These are phyloP conservation scores for Eupithecia vulgata DNA, from an alignment of 2,888 invertebrate genomes.

Conservation along the genomic window DNA sequence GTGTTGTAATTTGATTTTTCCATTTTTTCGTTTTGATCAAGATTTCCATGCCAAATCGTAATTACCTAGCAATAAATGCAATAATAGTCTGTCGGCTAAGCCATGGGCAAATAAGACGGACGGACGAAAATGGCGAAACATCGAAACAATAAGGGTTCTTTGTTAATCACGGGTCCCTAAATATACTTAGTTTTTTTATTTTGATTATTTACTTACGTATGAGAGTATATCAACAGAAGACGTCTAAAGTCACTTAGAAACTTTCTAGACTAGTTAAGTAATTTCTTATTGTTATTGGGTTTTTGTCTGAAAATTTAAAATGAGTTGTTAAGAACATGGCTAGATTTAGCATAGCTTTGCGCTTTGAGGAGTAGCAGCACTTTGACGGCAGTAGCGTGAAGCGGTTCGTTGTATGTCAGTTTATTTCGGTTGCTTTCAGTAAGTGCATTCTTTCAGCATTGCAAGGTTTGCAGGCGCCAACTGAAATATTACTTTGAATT, in stretches of 20 bases:
- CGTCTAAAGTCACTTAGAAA: too few relatives aligned
- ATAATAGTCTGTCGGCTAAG: neutral
- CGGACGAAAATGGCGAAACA: neutral
- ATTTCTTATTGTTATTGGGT: too few relatives aligned
- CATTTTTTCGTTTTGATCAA: too few relatives aligned
- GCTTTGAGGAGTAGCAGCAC: neutral
- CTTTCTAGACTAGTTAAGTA: too few relatives aligned
- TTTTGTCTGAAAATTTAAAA: too few relatives aligned
- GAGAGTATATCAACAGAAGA: too few relatives aligned
- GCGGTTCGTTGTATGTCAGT: constrained; percentile 8
- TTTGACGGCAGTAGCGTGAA: neutral
- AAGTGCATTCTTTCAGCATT: constrained; percentile 18
- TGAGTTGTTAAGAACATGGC: neutral
- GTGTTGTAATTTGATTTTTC: too few relatives aligned
- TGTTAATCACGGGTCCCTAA: neutral
- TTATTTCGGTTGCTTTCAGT: constrained; percentile 25
- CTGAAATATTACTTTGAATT: constrained; percentile 8
- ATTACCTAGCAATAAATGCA: neutral
- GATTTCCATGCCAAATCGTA: too few relatives aligned
- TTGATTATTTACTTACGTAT: too few relatives aligned
- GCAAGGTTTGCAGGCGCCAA: constrained; percentile 14
- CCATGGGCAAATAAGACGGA: neutral
- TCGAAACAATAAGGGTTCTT: neutral
- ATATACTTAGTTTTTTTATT: neutral
- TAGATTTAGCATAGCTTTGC: too few relatives aligned